Evolutionary conservation across 2,888 invertebrate genomes (phyloP), one percentile per base, ranked within the genome.

Genomic region (Nomada ferruginata): DNA sequence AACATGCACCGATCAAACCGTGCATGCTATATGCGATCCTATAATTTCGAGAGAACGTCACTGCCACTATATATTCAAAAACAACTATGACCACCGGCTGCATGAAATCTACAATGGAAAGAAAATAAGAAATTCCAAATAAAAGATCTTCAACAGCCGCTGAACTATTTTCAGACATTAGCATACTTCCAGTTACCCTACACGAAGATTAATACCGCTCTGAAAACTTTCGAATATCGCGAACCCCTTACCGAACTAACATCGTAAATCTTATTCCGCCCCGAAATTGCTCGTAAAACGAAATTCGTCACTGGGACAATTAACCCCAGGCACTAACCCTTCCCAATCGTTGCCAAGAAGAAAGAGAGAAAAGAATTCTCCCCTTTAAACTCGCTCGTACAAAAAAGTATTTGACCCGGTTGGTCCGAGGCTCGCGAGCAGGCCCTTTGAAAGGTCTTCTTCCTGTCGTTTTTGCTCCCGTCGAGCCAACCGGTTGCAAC

Each of bases 391-490:
- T 0, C 4, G 13, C n/a, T 10, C 42, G 13, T n/a, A 42, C 11
- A 42, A 61, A 20, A 61, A 42, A 61, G 9, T 20, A 47, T 47
- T 47, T 47, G 15, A 47, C 15, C 1, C 36, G 7, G 36, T 36
- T 36, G 36, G 42, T 13, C 5, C 61, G 20, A 0, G 44, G 59
- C 20, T 15, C 50, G 11, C 23, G n/a, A 2, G 23, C 11, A n/a
- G 36, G 1, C 23, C 55, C 47, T 70, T 70, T 42, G n/a, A 42
- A n/a, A 36, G 13, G 47, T n/a, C 44, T n/a, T 29, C 20, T 29
- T 44, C 52, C 20, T 10, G 4, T 50, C 26, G n/a, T 42, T 65
- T 72, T 52, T 26, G 42, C 44, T 42, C n/a, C 50, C 59, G 65
- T 60, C 52, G 11, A n/a, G 1, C 9, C n/a, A 20, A 4, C 36